Evolutionary conservation across 2,888 invertebrate species (phyloP).

Genomic region (Eilema caniola): DNA sequence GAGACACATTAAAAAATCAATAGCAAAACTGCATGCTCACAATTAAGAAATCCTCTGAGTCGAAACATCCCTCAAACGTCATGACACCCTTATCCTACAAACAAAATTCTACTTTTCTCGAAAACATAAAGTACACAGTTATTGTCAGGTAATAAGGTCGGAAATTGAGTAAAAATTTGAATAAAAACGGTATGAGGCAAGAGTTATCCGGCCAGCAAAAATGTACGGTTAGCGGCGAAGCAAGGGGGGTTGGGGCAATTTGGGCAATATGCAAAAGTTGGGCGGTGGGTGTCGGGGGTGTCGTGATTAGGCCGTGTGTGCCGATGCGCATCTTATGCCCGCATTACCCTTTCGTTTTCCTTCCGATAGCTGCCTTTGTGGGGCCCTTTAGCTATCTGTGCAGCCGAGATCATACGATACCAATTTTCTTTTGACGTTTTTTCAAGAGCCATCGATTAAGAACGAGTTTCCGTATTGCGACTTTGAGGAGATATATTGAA

Average conservation of each 20-base stretch:
- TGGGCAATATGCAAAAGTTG: conserved; percentile 85
- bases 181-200: conserved; percentile 47
- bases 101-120: conserved; percentile 32
- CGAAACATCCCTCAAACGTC: conserved; percentile 81
- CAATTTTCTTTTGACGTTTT: conserved; percentile 73
- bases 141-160: conserved; percentile 48
- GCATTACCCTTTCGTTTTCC: conserved; percentile 87
- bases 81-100: conserved; percentile 56
- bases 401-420: conserved; percentile 76
- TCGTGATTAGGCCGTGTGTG: conserved; percentile 86
- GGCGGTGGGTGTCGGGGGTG: conserved; percentile 65
- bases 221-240: conserved; percentile 68
- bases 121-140: conserved; percentile 31
- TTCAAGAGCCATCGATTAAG: conserved; percentile 64
- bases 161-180: conserved; percentile 51
- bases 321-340: conserved; percentile 87
- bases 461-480: conserved; percentile 32
- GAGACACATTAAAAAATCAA: conserved; percentile 82
- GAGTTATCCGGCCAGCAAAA: conserved; percentile 55
- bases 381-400: conserved; percentile 74
- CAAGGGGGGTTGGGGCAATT: conserved; percentile 77
- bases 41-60: conserved; percentile 77
- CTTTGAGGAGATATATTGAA: conserved; percentile 40
- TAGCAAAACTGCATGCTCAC: conserved; percentile 76
- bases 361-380: conserved; percentile 86